Evolutionary conservation across 1,140 invertebrate genomes (phyloP).

Genomic region (Drosophila pachea): DNA sequence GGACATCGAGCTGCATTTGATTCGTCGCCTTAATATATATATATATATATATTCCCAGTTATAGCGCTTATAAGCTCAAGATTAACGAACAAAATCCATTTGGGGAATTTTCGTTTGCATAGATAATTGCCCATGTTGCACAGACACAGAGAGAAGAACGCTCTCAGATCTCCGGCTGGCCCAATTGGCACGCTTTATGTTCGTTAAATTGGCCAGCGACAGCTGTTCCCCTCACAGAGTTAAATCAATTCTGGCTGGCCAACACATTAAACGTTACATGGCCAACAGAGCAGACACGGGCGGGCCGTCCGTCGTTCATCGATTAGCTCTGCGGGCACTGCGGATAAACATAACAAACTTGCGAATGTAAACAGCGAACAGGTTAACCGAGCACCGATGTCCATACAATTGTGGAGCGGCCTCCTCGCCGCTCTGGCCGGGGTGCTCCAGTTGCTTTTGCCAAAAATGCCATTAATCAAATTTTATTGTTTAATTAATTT

Average conservation of each 20-base stretch:
- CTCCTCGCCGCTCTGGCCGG: not conserved
- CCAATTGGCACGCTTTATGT: too few relatives aligned
- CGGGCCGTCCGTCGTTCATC: constrained; percentile 32
- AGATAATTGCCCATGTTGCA: too few relatives aligned
- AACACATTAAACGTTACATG: constrained; percentile 28
- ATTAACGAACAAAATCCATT: too few relatives aligned
- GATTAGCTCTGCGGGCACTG: constrained; percentile 31
- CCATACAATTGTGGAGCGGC: constrained; percentile 31
- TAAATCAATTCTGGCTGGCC: constrained; percentile 8
- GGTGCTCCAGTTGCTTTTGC: not conserved
- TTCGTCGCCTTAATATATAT: too few relatives aligned
- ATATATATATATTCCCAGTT: constrained; percentile 10
- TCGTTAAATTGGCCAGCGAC: not conserved
- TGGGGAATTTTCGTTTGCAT: too few relatives aligned
- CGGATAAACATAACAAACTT: constrained; percentile 32
- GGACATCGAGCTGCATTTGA: constrained; percentile 23
- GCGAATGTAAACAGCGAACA: constrained; percentile 60
- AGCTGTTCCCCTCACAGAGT: constrained; percentile 28
- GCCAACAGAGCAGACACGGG: constrained; percentile 55
- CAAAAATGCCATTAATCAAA: constrained; percentile 69
- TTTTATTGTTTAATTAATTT: constrained; percentile 77
- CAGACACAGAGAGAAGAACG: too few relatives aligned
- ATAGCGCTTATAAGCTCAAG: not conserved
- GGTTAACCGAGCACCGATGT: constrained; percentile 44
- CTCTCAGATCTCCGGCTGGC: too few relatives aligned